Evolutionary conservation across 2,113 vertebrate species (phyloP).

Genomic region (Dasypus novemcinctus): DNA sequence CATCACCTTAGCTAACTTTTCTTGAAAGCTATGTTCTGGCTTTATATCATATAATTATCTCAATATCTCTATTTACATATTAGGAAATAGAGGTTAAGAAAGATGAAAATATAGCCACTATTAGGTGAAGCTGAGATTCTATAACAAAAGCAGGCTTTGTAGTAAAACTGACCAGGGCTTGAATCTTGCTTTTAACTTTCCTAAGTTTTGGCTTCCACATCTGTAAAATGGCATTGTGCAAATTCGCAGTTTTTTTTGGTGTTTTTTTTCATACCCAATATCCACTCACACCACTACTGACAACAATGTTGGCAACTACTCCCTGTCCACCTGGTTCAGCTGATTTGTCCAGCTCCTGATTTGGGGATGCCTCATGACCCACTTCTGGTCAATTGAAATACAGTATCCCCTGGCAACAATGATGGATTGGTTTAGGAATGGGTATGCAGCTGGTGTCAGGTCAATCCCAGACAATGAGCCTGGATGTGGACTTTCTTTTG

Average conservation of each 20-base stretch:
- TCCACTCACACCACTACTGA: neutral
- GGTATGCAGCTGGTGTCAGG: neutral
- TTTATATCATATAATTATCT: neutral
- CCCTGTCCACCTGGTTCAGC: neutral
- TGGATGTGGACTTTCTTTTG: neutral
- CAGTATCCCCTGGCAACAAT: neutral
- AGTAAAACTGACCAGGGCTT: neutral
- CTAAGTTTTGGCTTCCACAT: neutral
- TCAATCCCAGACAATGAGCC: neutral
- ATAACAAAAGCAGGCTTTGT: neutral
- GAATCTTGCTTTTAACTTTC: neutral
- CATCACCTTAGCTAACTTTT: neutral
- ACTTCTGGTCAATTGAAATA: neutral
- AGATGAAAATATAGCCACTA: neutral
- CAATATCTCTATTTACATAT: neutral
- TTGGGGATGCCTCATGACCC: neutral
- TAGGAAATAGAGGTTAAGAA: neutral
- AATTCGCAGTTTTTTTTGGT: too few relatives aligned
- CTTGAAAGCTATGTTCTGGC: neutral
- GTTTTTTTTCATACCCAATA: neutral
- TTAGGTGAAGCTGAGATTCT: neutral
- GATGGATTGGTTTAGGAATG: neutral
- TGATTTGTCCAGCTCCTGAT: neutral
- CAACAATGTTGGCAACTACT: neutral
- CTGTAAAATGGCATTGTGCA: neutral